These are phyloP conservation scores for Cheilinus undulatus DNA, from an alignment of 2,113 vertebrate species.

Conservation along the genomic window DNA sequence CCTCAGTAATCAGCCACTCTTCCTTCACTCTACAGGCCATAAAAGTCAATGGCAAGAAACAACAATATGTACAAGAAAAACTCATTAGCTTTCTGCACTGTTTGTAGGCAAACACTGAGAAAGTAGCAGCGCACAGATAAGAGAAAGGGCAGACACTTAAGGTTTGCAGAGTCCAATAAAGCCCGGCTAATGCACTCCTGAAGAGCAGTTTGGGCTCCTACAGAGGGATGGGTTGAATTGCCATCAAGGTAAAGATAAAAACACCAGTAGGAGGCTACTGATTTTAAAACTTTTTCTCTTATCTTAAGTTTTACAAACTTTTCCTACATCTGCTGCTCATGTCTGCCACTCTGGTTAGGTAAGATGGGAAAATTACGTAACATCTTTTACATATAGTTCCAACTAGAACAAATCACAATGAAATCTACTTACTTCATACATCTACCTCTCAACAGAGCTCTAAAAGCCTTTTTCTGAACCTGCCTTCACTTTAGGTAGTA, in stretches of 20 bases:
- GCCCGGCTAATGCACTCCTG: slow-evolving; percentile 68
- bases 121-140: slow-evolving; percentile 65
- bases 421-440: slow-evolving; percentile 41
- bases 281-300: slow-evolving; percentile 39
- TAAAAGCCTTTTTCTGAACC: slow-evolving; percentile 56
- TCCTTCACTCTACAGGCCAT: slow-evolving; percentile 53
- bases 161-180: slow-evolving; percentile 65
- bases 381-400: neutral
- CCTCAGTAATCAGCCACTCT: slow-evolving; percentile 51
- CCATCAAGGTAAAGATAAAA: slow-evolving; percentile 43
- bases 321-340: neutral
- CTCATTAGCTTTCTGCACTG: slow-evolving; percentile 64
- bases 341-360: neutral
- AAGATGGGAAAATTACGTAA: neutral
- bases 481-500: slow-evolving; percentile 32
- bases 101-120: slow-evolving; percentile 72
- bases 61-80: slow-evolving; percentile 71
- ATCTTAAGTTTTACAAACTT: slow-evolving; percentile 47
- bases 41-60: slow-evolving; percentile 81
- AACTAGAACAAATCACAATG: slow-evolving; percentile 1
- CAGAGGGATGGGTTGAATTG: slow-evolving; percentile 14
- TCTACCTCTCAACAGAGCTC: slow-evolving; percentile 26
- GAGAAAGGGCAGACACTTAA: slow-evolving; percentile 51
- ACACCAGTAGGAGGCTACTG: slow-evolving; percentile 34
- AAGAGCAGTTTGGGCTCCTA: slow-evolving; percentile 43